Percentiles rank a stretch among this genome's conserved stretches.
These are phyloP conservation scores for Heliconius nattereri DNA, from an alignment of 1,140 invertebrate genomes.

Conservation along the genomic window DNA sequence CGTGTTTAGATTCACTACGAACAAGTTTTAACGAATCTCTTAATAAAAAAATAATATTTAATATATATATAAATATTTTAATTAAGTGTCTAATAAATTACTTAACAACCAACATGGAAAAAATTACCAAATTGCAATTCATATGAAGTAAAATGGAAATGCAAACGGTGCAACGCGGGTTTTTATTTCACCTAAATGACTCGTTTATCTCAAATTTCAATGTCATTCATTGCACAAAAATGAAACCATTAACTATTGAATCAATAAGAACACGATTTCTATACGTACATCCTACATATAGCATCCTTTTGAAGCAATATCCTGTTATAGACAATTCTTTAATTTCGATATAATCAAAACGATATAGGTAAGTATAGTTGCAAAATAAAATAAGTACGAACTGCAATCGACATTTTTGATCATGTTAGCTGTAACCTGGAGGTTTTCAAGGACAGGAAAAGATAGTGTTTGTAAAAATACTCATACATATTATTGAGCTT, in stretches of 20 bases:
- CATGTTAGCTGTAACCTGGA: too few relatives aligned
- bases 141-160: not conserved
- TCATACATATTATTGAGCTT: too few relatives aligned
- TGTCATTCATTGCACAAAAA: not conserved
- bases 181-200: not conserved
- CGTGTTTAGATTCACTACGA: not conserved
- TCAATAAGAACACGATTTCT: constrained; percentile 23
- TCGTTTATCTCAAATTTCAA: not conserved
- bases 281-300: constrained; percentile 21
- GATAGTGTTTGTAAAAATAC: too few relatives aligned
- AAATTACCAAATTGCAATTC: not conserved
- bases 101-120: not conserved
- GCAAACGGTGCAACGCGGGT: not conserved
- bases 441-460: too few relatives aligned
- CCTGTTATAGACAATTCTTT: constrained; percentile 24
- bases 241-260: constrained; percentile 6
- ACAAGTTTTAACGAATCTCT: not conserved
- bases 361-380: not conserved
- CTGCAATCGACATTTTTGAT: not conserved
- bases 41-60: too few relatives aligned
- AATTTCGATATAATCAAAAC: not conserved
- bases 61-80: too few relatives aligned
- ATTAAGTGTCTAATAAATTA: too few relatives aligned
- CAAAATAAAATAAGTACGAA: not conserved
- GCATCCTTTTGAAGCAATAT: constrained; percentile 23